A percentile compares a stretch with the other conserved stretches of the same genome.
phyloP scores from a whole-genome alignment of 2,888 invertebrate genomes.

The Heteromurus nitidus region DNA sequence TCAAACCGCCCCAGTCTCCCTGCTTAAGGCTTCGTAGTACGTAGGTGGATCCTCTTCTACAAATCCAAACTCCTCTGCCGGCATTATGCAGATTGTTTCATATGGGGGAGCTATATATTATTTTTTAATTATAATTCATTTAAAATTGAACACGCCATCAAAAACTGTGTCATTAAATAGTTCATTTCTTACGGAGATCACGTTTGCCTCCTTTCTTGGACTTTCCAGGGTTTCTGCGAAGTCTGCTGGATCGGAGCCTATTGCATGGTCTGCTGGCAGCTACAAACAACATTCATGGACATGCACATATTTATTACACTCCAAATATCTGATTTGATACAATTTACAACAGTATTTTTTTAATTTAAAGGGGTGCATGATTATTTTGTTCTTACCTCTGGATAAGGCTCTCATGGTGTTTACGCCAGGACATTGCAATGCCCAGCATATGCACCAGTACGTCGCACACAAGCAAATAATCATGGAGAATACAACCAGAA shows the following conservation, averaged over 20 bases:
- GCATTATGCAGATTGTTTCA: constrained; percentile 17
- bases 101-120: constrained; percentile 44
- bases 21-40: constrained; percentile 15
- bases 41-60: constrained; percentile 34
- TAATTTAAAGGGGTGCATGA: too few relatives aligned
- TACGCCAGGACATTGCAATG: constrained; percentile 2
- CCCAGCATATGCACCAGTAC: constrained; percentile 38
- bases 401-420: background rate
- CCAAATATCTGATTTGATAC: too few relatives aligned
- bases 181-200: constrained; percentile 34
- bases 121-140: background rate
- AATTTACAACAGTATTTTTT: too few relatives aligned
- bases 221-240: background rate
- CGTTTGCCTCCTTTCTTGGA: background rate
- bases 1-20: background rate
- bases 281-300: background rate
- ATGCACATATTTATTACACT: background rate
- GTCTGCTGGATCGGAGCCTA: background rate
- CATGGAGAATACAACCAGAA: constrained; percentile 17
- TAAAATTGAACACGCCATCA: background rate
- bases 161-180: background rate
- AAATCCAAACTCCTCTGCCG: background rate
- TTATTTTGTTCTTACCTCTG: background rate
- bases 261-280: constrained; percentile 6
- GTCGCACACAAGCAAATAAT: constrained; percentile 31